These are phyloP conservation scores for Drosophila ohnishii DNA, from an alignment of 1,140 invertebrate genomes.

Conservation along the genomic window DNA sequence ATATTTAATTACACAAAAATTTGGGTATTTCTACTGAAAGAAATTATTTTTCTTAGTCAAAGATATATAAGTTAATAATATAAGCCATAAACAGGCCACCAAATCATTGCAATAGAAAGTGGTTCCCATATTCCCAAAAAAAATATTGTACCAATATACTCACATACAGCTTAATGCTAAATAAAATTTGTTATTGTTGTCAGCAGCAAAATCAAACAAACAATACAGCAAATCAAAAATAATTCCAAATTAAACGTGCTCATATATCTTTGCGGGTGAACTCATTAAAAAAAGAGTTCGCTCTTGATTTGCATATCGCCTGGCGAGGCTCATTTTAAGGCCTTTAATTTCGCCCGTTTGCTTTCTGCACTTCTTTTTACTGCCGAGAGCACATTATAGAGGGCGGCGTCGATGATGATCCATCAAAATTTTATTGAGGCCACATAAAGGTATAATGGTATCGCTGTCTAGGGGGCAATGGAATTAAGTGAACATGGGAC, in stretches of 20 bases:
- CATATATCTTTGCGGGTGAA: constrained; percentile 16
- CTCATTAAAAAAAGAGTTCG: constrained; percentile 55
- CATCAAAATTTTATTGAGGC: constrained; percentile 65
- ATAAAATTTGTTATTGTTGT: constrained; percentile 1
- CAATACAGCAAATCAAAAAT: constrained; percentile 42
- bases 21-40: neutral
- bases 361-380: constrained; percentile 18
- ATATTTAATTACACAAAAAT: too few relatives aligned
- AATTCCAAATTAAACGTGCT: constrained; percentile 31
- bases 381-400: constrained; percentile 20
- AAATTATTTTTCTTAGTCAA: neutral
- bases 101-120: constrained; percentile 5
- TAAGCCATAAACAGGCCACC: neutral
- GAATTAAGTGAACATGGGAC: constrained; percentile 35
- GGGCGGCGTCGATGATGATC: constrained; percentile 48
- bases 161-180: neutral
- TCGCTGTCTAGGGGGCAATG: constrained; percentile 18
- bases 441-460: constrained; percentile 39
- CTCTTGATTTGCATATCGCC: constrained; percentile 46
- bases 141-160: constrained; percentile 1
- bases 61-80: neutral
- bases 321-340: constrained; percentile 32
- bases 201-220: constrained; percentile 10
- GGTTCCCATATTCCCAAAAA: constrained; percentile 22
- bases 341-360: constrained; percentile 28